Evolutionary conservation across 2,113 vertebrate genomes (phyloP).

Genomic region (Lanius ludovicianus): DNA sequence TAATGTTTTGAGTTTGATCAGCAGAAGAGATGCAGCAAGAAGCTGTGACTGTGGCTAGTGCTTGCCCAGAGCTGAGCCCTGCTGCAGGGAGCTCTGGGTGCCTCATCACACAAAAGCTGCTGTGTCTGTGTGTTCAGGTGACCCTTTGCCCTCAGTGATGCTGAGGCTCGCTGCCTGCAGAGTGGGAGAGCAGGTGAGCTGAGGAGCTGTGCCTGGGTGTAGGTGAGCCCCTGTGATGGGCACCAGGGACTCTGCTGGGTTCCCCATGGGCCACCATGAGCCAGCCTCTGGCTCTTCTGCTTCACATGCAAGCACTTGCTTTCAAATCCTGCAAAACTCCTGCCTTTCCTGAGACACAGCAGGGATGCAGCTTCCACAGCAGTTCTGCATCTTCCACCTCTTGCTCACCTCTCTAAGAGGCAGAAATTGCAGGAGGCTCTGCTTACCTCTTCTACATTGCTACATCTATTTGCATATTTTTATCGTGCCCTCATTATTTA

Average conservation of each 20-base stretch:
- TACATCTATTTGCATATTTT: neutral
- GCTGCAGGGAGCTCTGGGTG: neutral
- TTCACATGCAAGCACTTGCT: accelerated
- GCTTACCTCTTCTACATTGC: neutral
- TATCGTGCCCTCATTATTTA: neutral
- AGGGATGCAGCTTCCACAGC: neutral
- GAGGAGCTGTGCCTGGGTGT: neutral
- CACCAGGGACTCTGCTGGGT: neutral
- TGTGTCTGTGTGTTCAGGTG: conserved; percentile 5
- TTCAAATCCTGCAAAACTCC: neutral
- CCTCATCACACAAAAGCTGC: accelerated
- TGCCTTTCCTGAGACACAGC: neutral
- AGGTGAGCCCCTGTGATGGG: accelerated
- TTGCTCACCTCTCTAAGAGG: neutral
- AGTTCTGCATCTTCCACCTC: neutral
- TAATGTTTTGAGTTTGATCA: neutral
- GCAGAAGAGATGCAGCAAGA: neutral
- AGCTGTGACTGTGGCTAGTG: neutral
- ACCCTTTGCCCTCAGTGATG: conserved; percentile 41
- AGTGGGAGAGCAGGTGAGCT: conserved; percentile 45
- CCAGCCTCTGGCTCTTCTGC: neutral
- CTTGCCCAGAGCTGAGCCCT: neutral
- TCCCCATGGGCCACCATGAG: accelerated
- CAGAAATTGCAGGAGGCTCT: neutral
- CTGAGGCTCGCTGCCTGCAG: conserved; percentile 44